Conservation (phyloP, 2,797 vertebrate genomes). For the Myioborus melanocephalus region DNA sequence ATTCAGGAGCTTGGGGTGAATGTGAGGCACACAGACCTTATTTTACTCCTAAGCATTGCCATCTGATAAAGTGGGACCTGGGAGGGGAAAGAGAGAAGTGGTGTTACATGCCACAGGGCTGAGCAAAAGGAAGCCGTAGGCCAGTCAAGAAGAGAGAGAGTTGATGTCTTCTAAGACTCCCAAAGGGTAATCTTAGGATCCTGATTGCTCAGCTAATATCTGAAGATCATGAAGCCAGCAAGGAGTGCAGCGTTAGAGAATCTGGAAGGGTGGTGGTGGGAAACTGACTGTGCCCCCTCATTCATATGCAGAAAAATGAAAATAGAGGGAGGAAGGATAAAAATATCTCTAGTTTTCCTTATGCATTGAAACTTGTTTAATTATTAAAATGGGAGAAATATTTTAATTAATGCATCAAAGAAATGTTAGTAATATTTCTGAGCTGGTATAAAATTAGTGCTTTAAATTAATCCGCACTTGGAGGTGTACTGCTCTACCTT, state of each 20-base stretch:
- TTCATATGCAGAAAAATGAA: not conserved
- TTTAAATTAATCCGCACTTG: not conserved
- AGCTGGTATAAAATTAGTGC: not conserved
- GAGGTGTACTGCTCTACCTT: not conserved
- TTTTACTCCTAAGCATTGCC: not conserved
- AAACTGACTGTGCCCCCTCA: not conserved
- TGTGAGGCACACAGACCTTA: not conserved
- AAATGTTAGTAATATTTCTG: not conserved
- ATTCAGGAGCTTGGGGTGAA: not conserved
- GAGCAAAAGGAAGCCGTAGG: conserved; percentile 2
- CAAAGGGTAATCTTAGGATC: not conserved
- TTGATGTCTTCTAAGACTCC: not conserved
- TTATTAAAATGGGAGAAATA: not conserved
- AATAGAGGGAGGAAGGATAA: not conserved
- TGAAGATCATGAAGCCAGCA: not conserved
- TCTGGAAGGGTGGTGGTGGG: not conserved
- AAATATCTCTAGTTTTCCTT: not conserved
- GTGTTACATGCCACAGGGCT: not conserved
- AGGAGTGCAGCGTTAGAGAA: not conserved
- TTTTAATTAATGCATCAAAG: not conserved
- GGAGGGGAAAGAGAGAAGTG: not conserved
- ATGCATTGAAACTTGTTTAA: not conserved
- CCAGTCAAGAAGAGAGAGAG: not conserved
- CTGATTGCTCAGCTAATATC: not conserved
- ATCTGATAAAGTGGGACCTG: not conserved